phyloP scores from a whole-genome alignment of 2,888 invertebrate species.

The Pandemis corylana region DNA sequence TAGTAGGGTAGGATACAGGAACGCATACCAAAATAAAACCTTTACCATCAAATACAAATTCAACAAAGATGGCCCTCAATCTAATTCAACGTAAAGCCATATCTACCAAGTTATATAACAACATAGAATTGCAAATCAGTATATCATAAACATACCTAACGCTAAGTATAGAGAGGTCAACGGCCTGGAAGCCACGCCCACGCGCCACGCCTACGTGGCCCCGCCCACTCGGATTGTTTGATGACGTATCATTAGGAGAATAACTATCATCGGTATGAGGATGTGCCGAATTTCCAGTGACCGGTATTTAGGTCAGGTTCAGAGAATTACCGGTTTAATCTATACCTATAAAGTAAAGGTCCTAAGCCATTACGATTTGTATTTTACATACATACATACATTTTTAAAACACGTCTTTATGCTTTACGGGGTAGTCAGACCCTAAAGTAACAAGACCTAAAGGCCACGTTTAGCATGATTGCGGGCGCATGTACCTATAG shows the following conservation, averaged over 20 bases:
- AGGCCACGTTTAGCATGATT: too few relatives aligned
- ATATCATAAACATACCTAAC: slow-evolving; percentile 48
- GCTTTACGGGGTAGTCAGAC: too few relatives aligned
- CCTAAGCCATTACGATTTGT: background rate
- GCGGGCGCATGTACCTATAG: too few relatives aligned
- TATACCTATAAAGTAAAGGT: background rate
- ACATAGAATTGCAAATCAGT: slow-evolving; percentile 75
- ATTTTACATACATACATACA: too few relatives aligned
- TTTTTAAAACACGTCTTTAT: too few relatives aligned
- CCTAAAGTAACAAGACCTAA: too few relatives aligned
- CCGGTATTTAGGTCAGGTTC: background rate
- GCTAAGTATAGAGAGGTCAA: slow-evolving; percentile 59
- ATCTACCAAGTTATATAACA: slow-evolving; percentile 42
- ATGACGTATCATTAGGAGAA: slow-evolving; percentile 45
- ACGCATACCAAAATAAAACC: too few relatives aligned
- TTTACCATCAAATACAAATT: too few relatives aligned
- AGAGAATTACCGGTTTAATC: background rate
- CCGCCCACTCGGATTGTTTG: slow-evolving; percentile 64
- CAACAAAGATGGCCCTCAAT: background rate
- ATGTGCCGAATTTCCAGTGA: background rate
- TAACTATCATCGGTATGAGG: slow-evolving; percentile 5
- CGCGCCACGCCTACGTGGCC: slow-evolving; percentile 63
- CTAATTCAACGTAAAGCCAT: slow-evolving; percentile 13
- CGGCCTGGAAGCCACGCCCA: slow-evolving; percentile 72
- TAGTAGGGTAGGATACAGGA: too few relatives aligned